Base-by-base conservation (phyloP, 2,888 invertebrate species). In the Andricus curvator region DNA sequence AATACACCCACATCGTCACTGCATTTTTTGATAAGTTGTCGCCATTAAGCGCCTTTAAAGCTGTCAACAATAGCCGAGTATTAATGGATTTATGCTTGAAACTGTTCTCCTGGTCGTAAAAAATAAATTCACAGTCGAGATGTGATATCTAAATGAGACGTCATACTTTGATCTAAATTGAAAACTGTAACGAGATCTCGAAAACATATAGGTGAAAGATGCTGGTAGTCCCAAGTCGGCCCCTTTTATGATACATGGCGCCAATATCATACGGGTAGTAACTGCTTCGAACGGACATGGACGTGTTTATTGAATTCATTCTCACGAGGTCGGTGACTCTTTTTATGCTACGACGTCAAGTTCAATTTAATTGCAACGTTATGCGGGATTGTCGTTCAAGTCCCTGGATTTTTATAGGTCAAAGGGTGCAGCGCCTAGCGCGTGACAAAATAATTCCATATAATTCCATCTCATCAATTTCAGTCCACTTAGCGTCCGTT, bases 371-470 rank as follows among this genome's bases (percentile, higher is more conserved):
- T 74, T 74, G 74, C 56, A 74, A 56, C 56, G 33, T 56, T 74
- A 74, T 74, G 74, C 74, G 74, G 74, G 74, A 74, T 74, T 74
- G 74, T 33, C 56, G 56, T 33, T 33, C 13, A 56, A 74, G 33
- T 56, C n/a, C 25, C 74, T 56, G n/a, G 56, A 74, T 74, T 74
- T 74, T 74, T 74, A 33, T 74, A 74, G 56, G 56, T 74, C 74
- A 74, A 74, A 74, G 74, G 56, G 74, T 56, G 74, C 29, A 74
- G 33, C 74, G 74, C 74, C 70, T 70, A 74, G 74, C 74, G 74
- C 74, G 74, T 56, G 74, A 74, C 74, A 74, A 74, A 74, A 74
- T 74, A 33, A 74, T 74, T 56, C 70, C 20, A 48, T 48, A 17
- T 48, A 48, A 48, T 48, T 48, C 70, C 51, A 51, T 70, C 51